Conservation (phyloP, 2,797 vertebrate species). For the Galagoides demidoff region DNA sequence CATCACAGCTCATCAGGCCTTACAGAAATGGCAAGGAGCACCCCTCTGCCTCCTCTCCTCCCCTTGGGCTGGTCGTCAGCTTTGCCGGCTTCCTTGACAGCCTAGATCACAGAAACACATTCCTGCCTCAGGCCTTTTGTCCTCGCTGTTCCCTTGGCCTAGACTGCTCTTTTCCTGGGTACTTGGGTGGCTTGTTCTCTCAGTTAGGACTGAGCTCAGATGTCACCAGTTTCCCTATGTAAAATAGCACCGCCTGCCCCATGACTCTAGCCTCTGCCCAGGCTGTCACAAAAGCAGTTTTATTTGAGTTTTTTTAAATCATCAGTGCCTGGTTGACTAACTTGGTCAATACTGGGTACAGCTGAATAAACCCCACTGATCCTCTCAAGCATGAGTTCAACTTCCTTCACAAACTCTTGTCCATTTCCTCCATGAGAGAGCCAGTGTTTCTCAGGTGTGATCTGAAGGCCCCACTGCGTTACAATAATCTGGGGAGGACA, state of each 20-base stretch:
- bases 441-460: not conserved
- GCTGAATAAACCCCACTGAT: fast-evolving
- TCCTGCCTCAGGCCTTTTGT: not conserved
- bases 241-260: not conserved
- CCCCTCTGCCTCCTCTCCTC: not conserved
- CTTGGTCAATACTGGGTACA: not conserved
- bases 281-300: not conserved
- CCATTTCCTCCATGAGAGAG: not conserved
- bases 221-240: not conserved
- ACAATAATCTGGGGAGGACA: not conserved
- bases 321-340: not conserved
- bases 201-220: not conserved
- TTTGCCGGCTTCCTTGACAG: not conserved
- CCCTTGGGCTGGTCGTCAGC: not conserved
- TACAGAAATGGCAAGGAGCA: not conserved
- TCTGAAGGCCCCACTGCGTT: not conserved
- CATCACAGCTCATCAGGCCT: not conserved
- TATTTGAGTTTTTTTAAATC: not conserved
- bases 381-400: not conserved
- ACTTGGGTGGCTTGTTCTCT: not conserved
- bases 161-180: not conserved
- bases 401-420: not conserved
- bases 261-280: not conserved
- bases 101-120: not conserved
- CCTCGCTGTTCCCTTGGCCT: not conserved